Conservation (phyloP, 1,140 invertebrate genomes). For the Micrasema minimum region DNA sequence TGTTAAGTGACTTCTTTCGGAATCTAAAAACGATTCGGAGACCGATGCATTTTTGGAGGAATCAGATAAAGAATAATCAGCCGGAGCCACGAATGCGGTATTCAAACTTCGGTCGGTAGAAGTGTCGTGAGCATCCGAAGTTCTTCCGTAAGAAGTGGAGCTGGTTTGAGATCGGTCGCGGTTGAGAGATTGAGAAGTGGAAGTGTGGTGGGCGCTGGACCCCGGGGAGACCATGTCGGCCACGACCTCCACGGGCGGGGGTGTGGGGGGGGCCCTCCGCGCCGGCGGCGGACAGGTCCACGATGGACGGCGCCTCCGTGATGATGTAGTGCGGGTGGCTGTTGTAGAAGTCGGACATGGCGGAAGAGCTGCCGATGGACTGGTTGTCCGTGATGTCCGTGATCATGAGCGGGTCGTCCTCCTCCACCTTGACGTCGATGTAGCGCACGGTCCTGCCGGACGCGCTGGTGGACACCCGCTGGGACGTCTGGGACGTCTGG, state of each 20-base stretch:
- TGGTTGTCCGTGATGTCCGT: conserved; percentile 64
- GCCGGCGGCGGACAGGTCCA: conserved; percentile 56
- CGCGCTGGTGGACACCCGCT: conserved; percentile 60
- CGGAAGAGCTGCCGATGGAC: conserved; percentile 62
- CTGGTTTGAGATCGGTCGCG: conserved; percentile 60
- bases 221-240: conserved; percentile 63
- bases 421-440: conserved; percentile 66
- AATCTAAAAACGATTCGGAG: conserved; percentile 61
- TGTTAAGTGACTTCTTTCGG: conserved; percentile 54
- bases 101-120: conserved; percentile 58
- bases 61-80: conserved; percentile 40
- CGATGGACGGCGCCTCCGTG: conserved; percentile 65
- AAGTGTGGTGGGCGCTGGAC: conserved; percentile 59
- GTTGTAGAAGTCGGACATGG: conserved; percentile 64
- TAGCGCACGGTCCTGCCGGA: conserved; percentile 66
- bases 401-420: conserved; percentile 66
- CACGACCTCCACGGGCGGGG: conserved; percentile 59
- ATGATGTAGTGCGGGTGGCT: conserved; percentile 67
- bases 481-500: no score
- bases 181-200: conserved; percentile 62
- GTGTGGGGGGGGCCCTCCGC: conserved; percentile 56
- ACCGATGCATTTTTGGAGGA: conserved; percentile 59
- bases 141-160: conserved; percentile 61
- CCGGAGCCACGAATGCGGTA: conserved; percentile 62
- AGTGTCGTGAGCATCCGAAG: conserved; percentile 54